These are phyloP conservation scores for Phycodurus eques DNA, from an alignment of 2,113 vertebrate genomes.

Conservation along the genomic window DNA sequence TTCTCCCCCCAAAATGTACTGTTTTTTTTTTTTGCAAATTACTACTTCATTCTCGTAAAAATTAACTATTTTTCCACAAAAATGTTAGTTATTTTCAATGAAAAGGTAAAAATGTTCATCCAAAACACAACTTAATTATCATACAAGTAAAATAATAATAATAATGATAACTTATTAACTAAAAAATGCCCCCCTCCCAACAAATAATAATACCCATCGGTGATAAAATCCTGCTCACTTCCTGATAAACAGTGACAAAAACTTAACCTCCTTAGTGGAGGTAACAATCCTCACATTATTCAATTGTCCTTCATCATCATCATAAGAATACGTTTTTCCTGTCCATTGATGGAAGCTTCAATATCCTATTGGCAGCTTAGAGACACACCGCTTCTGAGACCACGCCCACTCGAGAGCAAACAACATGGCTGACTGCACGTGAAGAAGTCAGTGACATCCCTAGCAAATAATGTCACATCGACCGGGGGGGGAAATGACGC, in stretches of 20 bases:
- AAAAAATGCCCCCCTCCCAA: too few relatives aligned
- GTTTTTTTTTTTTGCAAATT: too few relatives aligned
- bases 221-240: too few relatives aligned
- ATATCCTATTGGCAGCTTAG: not conserved
- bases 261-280: not conserved
- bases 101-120: too few relatives aligned
- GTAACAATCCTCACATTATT: not conserved
- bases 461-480: not conserved
- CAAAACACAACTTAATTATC: too few relatives aligned
- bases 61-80: too few relatives aligned
- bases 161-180: too few relatives aligned
- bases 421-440: not conserved
- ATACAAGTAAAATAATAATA: too few relatives aligned
- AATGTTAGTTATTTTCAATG: too few relatives aligned
- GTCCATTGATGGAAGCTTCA: not conserved
- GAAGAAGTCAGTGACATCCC: not conserved
- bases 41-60: too few relatives aligned
- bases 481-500: too few relatives aligned
- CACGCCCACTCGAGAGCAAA: not conserved
- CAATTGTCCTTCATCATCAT: not conserved
- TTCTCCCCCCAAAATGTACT: too few relatives aligned
- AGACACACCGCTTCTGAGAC: not conserved
- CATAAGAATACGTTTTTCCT: not conserved
- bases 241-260: not conserved
- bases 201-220: not conserved